Conservation (phyloP, 2,113 vertebrate genomes). For the Himantopus leucocephalus region DNA sequence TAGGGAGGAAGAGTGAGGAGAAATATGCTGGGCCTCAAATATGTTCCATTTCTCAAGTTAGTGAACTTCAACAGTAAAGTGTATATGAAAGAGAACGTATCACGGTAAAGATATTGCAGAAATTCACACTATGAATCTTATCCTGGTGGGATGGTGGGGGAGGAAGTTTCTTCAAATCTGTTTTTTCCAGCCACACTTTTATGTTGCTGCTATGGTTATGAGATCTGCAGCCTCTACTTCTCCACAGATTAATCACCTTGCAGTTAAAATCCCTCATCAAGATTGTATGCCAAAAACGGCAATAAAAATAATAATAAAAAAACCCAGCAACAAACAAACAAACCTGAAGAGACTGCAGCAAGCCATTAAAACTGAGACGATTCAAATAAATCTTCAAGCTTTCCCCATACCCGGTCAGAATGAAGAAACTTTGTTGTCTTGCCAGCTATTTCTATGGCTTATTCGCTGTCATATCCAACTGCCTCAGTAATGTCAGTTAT, state of each 20-base stretch:
- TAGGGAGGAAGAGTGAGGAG: not conserved
- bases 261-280: slow-evolving; percentile 27
- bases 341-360: not conserved
- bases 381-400: not conserved
- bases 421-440: not conserved
- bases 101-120: not conserved
- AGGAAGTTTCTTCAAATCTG: not conserved
- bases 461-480: not conserved
- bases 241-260: not conserved
- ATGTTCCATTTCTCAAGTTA: not conserved
- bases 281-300: not conserved
- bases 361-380: not conserved
- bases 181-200: not conserved
- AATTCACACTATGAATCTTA: not conserved
- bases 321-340: not conserved
- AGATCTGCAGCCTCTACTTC: not conserved
- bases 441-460: not conserved
- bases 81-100: not conserved
- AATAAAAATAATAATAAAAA: slow-evolving; percentile 13
- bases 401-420: not conserved
- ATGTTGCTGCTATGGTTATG: not conserved
- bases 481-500: not conserved
- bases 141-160: not conserved
- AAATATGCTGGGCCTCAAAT: not conserved
- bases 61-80: not conserved